A percentile compares a stretch with the other conserved stretches of the same genome.
phyloP scores from a whole-genome alignment of 2,888 invertebrate genomes.

The Horisme vitalbata region DNA sequence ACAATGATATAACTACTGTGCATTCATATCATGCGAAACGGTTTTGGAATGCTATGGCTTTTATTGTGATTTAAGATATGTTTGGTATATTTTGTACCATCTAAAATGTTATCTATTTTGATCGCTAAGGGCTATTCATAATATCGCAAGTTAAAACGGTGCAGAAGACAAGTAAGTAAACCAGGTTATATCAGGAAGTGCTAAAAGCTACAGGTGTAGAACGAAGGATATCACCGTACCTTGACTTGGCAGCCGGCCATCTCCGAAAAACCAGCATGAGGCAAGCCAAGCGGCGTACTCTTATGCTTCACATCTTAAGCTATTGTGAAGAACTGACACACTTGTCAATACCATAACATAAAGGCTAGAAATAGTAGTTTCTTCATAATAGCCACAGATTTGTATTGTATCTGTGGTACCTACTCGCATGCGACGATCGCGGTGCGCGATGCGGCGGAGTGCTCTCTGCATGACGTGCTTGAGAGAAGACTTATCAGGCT shows the following conservation, averaged over 20 bases:
- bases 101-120: no score
- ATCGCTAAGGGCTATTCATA: not conserved
- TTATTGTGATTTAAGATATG: no score
- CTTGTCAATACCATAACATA: not conserved
- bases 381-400: conserved; percentile 10
- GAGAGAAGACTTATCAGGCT: conserved; percentile 61
- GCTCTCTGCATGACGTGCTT: conserved; percentile 62
- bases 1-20: no score
- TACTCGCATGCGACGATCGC: conserved; percentile 77
- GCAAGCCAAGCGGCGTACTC: conserved; percentile 64
- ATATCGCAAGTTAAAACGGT: not conserved
- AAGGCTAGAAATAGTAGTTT: not conserved
- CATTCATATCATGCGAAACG: no score
- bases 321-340: conserved; percentile 3
- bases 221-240: conserved; percentile 52
- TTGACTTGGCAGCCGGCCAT: conserved; percentile 41
- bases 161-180: conserved; percentile 33
- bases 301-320: conserved; percentile 17
- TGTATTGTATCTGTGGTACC: conserved; percentile 49
- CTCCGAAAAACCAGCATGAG: conserved; percentile 58
- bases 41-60: no score
- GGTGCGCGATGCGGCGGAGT: conserved; percentile 75
- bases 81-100: no score
- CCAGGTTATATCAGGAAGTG: conserved; percentile 35
- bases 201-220: conserved; percentile 49